Evolutionary conservation across 2,113 vertebrate species (phyloP), one percentile per base, ranked within the genome.

Genomic region (Epinephelus lanceolatus): DNA sequence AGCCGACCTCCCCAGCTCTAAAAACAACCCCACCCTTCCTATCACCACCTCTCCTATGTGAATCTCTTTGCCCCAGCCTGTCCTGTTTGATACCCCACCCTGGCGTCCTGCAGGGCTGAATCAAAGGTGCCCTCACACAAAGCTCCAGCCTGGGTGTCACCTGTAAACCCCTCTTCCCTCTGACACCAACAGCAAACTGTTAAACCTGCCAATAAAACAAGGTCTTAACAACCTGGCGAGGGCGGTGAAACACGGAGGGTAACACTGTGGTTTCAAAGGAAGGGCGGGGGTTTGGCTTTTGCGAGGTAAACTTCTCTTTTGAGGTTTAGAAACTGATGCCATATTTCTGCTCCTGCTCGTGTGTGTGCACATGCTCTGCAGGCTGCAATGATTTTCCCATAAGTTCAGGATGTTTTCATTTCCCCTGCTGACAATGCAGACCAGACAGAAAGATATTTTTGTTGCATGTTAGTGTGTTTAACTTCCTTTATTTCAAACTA

Each of bases 401-500:
- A 55, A 15, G 4, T 6, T 10, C 3, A 65, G 25, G 57, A 80
- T 65, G 66, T 80, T 85, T 75, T 71, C 2, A 62, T 12, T 30
- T 53, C 56, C 4, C 30, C 21, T 25, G 62, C 68, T 17, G 52
- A 60, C 33, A 59, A 11, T 23, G 45, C 21, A 19, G 59, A 78
- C n/a, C 21, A 59, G 21, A 65, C 45, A 42, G 18, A 76, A 56
- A 53, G 2, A 66, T 10, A 0, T 30, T 59, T 0, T 30, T 21
- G 42, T 47, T 3, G 18, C 52, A 10, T 0, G 23, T 30, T 0
- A 52, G 45, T 42, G 10, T 65, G 10, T 67, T 61, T 4, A 25
- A 62, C 30, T 86, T 86, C 76, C 59, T 88, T 77, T 37, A 30
- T 86, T 94, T 90, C 23, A 93, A 94, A 91, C 23, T 6, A 0